Evolutionary conservation across 1,140 invertebrate species (phyloP).

Genomic region (Cyclargus thomasi): DNA sequence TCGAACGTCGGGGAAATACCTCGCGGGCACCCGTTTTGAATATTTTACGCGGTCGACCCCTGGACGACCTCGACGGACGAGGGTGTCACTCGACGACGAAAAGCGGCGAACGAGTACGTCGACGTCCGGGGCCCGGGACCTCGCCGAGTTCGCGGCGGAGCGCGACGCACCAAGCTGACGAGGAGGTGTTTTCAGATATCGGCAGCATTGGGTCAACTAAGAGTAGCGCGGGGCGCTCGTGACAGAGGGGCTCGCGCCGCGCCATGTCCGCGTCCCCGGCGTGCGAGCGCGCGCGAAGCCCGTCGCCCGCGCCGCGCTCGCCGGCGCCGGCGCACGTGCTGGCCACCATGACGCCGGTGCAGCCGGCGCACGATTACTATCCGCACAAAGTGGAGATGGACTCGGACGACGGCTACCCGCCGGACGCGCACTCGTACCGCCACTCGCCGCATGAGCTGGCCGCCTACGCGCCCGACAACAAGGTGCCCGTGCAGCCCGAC

Average conservation of each 20-base stretch:
- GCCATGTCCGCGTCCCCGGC: constrained; percentile 59
- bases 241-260: constrained; percentile 39
- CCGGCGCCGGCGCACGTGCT: constrained; percentile 81
- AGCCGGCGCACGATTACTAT: constrained; percentile 76
- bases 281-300: constrained; percentile 53
- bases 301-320: constrained; percentile 54
- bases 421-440: constrained; percentile 73
- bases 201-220: constrained; percentile 44
- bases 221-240: constrained; percentile 59
- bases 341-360: constrained; percentile 82
- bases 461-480: constrained; percentile 75
- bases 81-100: not conserved
- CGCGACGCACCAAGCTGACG: not conserved
- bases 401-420: constrained; percentile 71
- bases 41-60: not conserved
- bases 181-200: constrained; percentile 49
- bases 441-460: constrained; percentile 73
- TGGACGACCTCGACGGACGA: not conserved
- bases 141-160: not conserved
- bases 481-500: constrained; percentile 69
- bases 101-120: not conserved
- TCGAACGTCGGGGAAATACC: not conserved
- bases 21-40: not conserved
- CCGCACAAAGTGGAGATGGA: constrained; percentile 75
- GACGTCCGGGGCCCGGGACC: not conserved